Evolutionary conservation across 2,888 invertebrate genomes (phyloP), one percentile per base, ranked within the genome.

Genomic region (Tricholauxania praeusta): DNA sequence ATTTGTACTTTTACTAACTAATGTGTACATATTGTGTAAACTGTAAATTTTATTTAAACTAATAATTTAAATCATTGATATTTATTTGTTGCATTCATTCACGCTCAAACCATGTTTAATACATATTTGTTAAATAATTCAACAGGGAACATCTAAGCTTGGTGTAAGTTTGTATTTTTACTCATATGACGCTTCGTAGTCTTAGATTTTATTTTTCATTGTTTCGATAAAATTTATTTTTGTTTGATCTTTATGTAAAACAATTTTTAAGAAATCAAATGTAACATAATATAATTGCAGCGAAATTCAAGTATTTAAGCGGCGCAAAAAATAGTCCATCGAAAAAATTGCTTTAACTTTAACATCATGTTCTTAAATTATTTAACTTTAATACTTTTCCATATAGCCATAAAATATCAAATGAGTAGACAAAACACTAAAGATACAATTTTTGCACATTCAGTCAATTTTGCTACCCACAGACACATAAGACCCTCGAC

Each of bases 141-240:
- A 75, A 73, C 69, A 96, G 96, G 95, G 95, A 96, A 88, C 95
- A 96, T 89, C 92, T 96, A 83, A 95, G 95, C 89, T 93, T 95
- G 82, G 95, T 96, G 96, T 96, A 93, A 96, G 95, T 95, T 89
- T 85, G 80, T 76, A 74, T 75, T 78, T 78, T 75, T 63, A 72
- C 14, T 76, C 75, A 76, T 66, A 72, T 71, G 60, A 55, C 49
- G 74, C 74, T 74, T 74, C 74, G 32, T 70, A 51, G 28, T 62
- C 28, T 52, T 49, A 39, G 39, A 39, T 10, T 39, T 39, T 39
- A 1, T 39, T 39, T 39, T 10, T 39, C 10, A 8, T 39, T 39
- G 4, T 39, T 39, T 39, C 2, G 10, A 39, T 39, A 22, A 2
- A 2, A 3, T 2, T 22, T 22, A 2, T 22, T 22, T 22, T 22